Conservation (phyloP, 2,888 invertebrate species). For the Perdita meconis region DNA sequence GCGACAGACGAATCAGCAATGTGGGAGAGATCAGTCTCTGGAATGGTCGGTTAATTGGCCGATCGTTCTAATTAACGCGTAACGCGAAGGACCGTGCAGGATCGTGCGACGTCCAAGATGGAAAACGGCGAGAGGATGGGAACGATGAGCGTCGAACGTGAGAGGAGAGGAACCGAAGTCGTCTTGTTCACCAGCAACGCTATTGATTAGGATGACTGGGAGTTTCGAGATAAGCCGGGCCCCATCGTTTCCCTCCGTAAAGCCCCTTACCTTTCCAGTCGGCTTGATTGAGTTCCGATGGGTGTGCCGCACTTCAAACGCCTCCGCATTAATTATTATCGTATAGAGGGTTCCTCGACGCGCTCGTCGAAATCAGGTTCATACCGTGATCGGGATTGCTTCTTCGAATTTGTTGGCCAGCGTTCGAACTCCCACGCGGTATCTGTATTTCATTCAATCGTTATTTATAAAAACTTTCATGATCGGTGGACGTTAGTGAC, state of each 20-base stretch:
- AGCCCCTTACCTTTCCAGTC: conserved; percentile 69
- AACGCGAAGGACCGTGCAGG: conserved; percentile 24
- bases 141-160: conserved; percentile 31
- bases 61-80: conserved; percentile 60
- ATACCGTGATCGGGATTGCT: conserved; percentile 19
- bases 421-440: neutral
- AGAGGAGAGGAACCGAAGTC: conserved; percentile 62
- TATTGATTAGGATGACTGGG: conserved; percentile 82
- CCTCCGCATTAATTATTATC: conserved; percentile 80
- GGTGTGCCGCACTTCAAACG: conserved; percentile 81
- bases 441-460: too few relatives aligned
- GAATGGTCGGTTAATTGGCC: conserved; percentile 36
- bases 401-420: conserved; percentile 21
- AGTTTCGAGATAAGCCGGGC: conserved; percentile 76
- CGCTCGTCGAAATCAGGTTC: conserved; percentile 54
- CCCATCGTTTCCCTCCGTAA: conserved; percentile 54
- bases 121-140: conserved; percentile 20
- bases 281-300: conserved; percentile 81
- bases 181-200: conserved; percentile 72
- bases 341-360: conserved; percentile 58
- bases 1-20: conserved; percentile 32
- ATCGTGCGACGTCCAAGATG: conserved; percentile 3
- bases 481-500: too few relatives aligned
- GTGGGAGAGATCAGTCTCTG: conserved; percentile 16
- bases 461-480: too few relatives aligned